These are phyloP conservation scores for Stenodera caucasica DNA, from an alignment of 2,888 invertebrate genomes.

Conservation along the genomic window DNA sequence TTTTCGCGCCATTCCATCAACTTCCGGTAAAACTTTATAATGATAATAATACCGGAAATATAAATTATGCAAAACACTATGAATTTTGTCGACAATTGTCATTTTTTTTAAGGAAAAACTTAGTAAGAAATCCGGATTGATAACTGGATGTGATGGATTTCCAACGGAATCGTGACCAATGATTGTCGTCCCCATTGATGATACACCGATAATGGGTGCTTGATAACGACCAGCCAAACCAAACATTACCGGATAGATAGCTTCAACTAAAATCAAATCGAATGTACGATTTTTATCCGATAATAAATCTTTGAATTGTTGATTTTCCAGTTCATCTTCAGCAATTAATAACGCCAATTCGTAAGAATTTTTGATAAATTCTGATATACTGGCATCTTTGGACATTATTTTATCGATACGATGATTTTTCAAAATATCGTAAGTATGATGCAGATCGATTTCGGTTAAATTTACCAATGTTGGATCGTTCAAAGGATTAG, in stretches of 20 bases:
- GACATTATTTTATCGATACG: too few species aligned
- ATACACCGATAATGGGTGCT: too few species aligned
- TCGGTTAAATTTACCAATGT: slow-evolving; percentile 46
- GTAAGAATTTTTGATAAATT: too few species aligned
- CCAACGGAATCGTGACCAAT: not conserved
- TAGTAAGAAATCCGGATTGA: slow-evolving; percentile 19
- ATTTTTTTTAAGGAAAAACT: slow-evolving; percentile 5
- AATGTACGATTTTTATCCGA: too few species aligned
- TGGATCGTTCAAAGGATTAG: slow-evolving; percentile 51
- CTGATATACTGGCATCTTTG: too few species aligned
- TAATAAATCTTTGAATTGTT: too few species aligned
- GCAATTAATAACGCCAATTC: too few species aligned
- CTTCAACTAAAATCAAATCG: too few species aligned
- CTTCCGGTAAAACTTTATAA: slow-evolving; percentile 30
- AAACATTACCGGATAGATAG: too few species aligned
- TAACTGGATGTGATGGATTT: not conserved
- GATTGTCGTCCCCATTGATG: too few species aligned
- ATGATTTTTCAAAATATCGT: slow-evolving; percentile 16
- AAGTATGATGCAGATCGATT: slow-evolving; percentile 42
- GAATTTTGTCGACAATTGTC: slow-evolving; percentile 18
- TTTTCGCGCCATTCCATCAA: slow-evolving; percentile 42
- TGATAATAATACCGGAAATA: slow-evolving; percentile 28
- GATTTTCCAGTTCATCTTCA: too few species aligned
- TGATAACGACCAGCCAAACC: too few species aligned
- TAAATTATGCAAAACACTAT: slow-evolving; percentile 25